Conservation (phyloP, 2,113 vertebrate genomes). For the Cochlearius cochlearius region DNA sequence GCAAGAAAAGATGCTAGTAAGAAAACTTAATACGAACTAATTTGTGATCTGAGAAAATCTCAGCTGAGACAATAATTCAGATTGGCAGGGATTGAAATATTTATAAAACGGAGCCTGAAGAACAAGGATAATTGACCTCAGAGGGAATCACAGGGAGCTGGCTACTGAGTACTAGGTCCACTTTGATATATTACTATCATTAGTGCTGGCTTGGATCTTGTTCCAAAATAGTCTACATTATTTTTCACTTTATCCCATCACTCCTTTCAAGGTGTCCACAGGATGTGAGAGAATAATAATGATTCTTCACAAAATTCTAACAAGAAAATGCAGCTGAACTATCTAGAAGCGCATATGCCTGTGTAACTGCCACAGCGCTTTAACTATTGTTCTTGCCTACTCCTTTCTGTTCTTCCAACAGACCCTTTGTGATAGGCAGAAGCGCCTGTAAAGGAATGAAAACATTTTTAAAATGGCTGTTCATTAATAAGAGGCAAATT, state of each 20-base stretch:
- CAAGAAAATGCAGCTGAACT: constrained; percentile 3
- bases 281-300: constrained; percentile 30
- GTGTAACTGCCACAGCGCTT: background rate
- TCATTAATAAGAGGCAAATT: background rate
- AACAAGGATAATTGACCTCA: constrained; percentile 59
- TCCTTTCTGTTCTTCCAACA: background rate
- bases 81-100: constrained; percentile 49
- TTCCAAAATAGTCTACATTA: constrained; percentile 60
- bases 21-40: constrained; percentile 23
- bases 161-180: constrained; percentile 20
- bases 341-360: background rate
- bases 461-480: background rate
- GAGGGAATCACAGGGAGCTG: constrained; percentile 44
- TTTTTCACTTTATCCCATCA: constrained; percentile 58
- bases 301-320: constrained; percentile 21
- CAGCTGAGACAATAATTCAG: constrained; percentile 47
- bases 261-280: constrained; percentile 30
- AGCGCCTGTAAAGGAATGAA: background rate
- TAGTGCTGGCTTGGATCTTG: constrained; percentile 35
- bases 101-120: constrained; percentile 55
- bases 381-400: background rate
- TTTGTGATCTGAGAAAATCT: constrained; percentile 24
- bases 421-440: background rate
- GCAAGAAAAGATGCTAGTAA: background rate
- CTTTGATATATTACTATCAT: constrained; percentile 63